These are phyloP conservation scores for Trissolcus basalis DNA, from an alignment of 1,140 invertebrate species.

Conservation along the genomic window DNA sequence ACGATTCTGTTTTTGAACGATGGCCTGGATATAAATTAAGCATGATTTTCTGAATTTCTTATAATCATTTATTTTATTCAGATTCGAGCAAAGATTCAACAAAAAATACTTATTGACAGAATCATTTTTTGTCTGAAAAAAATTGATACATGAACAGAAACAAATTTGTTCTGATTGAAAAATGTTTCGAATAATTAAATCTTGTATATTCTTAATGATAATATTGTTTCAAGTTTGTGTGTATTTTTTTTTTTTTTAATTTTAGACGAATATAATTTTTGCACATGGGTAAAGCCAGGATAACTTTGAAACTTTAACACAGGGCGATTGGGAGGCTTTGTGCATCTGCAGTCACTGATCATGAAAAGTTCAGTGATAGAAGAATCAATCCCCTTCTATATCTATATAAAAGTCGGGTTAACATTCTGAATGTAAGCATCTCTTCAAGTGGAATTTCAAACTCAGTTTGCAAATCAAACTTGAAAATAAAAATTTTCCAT, in stretches of 20 bases:
- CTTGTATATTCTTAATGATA: too few relatives aligned
- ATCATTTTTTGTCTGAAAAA: too few relatives aligned
- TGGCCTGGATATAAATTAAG: not conserved
- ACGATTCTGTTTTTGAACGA: not conserved
- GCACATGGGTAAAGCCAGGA: slow-evolving; percentile 11
- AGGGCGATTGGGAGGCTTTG: slow-evolving; percentile 44
- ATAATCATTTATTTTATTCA: too few relatives aligned
- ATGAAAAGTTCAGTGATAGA: slow-evolving; percentile 49
- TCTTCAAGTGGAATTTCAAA: slow-evolving; percentile 44
- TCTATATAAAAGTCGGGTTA: slow-evolving; percentile 48
- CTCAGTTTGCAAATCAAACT: slow-evolving; percentile 22
- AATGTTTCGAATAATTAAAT: too few relatives aligned
- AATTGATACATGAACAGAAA: too few relatives aligned
- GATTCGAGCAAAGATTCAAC: too few relatives aligned
- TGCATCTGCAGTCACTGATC: slow-evolving; percentile 53
- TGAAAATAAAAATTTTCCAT: too few relatives aligned
- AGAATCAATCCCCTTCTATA: slow-evolving; percentile 28
- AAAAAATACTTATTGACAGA: too few relatives aligned
- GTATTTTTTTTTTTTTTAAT: not conserved
- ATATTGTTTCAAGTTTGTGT: not conserved
- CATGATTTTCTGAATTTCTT: not conserved
- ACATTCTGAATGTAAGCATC: slow-evolving; percentile 50
- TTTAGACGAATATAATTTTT: too few relatives aligned
- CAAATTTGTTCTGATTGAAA: too few relatives aligned
- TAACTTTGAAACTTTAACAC: slow-evolving; percentile 48